Percentiles rank a stretch among this genome's conserved stretches.
Evolutionary conservation across 23 tunicate species (phyloP).

Genomic region (Aplidium turbinatum): DNA sequence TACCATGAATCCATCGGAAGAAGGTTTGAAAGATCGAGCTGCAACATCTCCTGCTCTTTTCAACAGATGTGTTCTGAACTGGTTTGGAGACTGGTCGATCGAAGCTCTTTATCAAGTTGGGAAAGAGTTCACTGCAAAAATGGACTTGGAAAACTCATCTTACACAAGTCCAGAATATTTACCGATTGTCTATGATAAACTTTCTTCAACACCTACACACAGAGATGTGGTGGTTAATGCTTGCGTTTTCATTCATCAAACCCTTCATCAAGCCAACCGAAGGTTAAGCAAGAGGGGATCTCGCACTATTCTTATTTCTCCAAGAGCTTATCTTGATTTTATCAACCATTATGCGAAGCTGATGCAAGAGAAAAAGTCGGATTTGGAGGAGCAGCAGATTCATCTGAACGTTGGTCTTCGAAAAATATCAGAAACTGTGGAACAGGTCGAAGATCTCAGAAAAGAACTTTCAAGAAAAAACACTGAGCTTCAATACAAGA

Average conservation of each 20-base stretch:
- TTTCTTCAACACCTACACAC: slow-evolving; percentile 70
- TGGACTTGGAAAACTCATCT: slow-evolving; percentile 87
- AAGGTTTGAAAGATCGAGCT: slow-evolving; percentile 93
- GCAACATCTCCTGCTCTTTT: slow-evolving; percentile 99
- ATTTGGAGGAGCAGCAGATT: slow-evolving; percentile 96
- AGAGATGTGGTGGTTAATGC: slow-evolving; percentile 95
- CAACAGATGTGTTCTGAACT: slow-evolving; percentile 98
- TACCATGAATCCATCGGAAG: slow-evolving; percentile 99
- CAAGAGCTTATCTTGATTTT: slow-evolving; percentile 88
- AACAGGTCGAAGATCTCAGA: slow-evolving; percentile 92
- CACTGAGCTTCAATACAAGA: slow-evolving; percentile 78
- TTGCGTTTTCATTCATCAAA: slow-evolving; percentile 96
- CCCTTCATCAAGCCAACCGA: slow-evolving; percentile 87
- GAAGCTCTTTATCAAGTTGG: slow-evolving; percentile 98
- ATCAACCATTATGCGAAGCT: slow-evolving; percentile 93
- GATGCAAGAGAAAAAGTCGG: slow-evolving; percentile 95
- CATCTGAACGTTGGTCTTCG: slow-evolving; percentile 96
- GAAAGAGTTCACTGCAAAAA: slow-evolving; percentile 86
- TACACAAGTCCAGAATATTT: slow-evolving; percentile 76
- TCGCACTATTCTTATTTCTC: slow-evolving; percentile 81
- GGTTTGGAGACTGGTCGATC: slow-evolving; percentile 99
- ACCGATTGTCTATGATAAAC: slow-evolving; percentile 68
- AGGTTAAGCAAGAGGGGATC: slow-evolving; percentile 83
- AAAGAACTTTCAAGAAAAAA: slow-evolving; percentile 82
- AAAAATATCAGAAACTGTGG: slow-evolving; percentile 96